Evolutionary conservation across 2,797 vertebrate species (phyloP), one percentile per base, ranked within the genome.

Genomic region (Peromyscus attwateri): DNA sequence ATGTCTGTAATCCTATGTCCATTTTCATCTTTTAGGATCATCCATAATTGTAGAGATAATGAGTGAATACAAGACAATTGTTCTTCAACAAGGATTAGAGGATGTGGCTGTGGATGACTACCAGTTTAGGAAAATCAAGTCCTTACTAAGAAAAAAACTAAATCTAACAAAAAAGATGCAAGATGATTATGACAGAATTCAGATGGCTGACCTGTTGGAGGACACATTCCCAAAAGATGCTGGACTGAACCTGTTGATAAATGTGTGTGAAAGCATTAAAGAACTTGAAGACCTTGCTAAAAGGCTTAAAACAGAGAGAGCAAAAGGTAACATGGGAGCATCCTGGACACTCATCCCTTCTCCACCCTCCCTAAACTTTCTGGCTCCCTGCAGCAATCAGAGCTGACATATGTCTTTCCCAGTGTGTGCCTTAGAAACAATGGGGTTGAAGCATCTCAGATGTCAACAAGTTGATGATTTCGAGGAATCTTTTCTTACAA

Each of bases 151-250:
- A 4, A 1, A 6, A 9, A 60, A 92, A 7, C 68, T 92, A 77
- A 49, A 71, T 4, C 8, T 94, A 23, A 89, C n/a, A 19, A 92
- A n/a, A n/a, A n/a, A n/a, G n/a, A n/a, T n/a, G n/a, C n/a, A n/a
- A n/a, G n/a, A n/a, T n/a, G n/a, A n/a, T 3, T 95, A 23, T 29
- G 34, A 94, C 62, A 94, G 16, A 82, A 71, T 95, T 88, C n/a
- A 79, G n/a, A 46, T 94, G 46, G 87, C 68, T 37, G 76, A 95
- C 55, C 0, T 90, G 29, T 55, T 97, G 68, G 81, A 37, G 76
- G n/a, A 55, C 8, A 94, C n/a, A 11, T 94, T 82, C 81, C 52
- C 1, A 46, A 43, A 62, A 12, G 68, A 62, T 49, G 29, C 75
- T 87, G 87, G 88, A 60, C 14, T 95, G 31, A 1, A 40, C 43